phyloP scores from a whole-genome alignment of 1,140 invertebrate species.

The Prorops nasuta region DNA sequence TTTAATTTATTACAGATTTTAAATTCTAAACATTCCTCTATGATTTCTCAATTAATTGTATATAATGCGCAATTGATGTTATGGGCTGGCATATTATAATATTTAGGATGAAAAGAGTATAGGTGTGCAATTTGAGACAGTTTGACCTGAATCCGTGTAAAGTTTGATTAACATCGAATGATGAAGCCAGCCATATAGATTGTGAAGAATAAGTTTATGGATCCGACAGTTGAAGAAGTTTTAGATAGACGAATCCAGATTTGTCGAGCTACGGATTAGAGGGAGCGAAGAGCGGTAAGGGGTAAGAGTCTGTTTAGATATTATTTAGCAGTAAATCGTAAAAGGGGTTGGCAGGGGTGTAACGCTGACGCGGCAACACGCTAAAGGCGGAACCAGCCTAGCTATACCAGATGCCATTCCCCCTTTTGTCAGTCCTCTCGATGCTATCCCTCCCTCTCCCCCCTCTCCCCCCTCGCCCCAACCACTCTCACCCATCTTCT shows the following conservation, averaged over 20 bases:
- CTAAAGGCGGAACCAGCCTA: slow-evolving; percentile 49
- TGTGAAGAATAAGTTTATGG: too few species aligned
- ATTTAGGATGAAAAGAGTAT: too few species aligned
- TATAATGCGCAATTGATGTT: too few species aligned
- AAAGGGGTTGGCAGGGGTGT: slow-evolving; percentile 37
- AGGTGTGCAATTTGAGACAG: too few species aligned
- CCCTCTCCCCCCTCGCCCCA: slow-evolving; percentile 9
- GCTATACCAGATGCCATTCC: slow-evolving; percentile 31
- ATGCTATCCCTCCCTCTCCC: neutral
- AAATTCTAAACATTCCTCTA: too few species aligned
- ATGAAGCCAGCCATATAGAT: too few species aligned
- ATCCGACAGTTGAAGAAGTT: too few species aligned
- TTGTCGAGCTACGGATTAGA: neutral
- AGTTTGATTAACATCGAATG: too few species aligned
- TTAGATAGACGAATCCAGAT: neutral
- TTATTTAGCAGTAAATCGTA: slow-evolving; percentile 53
- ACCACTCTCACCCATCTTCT: slow-evolving; percentile 10
- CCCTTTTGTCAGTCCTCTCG: neutral
- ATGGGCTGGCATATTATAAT: too few species aligned
- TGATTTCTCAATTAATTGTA: too few species aligned
- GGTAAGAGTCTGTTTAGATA: slow-evolving; percentile 43
- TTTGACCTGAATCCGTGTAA: too few species aligned
- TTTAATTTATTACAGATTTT: too few species aligned
- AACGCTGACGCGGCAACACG: slow-evolving; percentile 51
- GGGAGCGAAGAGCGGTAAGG: neutral